These are phyloP conservation scores for Drosophila aff. DNA, from an alignment of 1,140 invertebrate genomes.

Conservation along the genomic window DNA sequence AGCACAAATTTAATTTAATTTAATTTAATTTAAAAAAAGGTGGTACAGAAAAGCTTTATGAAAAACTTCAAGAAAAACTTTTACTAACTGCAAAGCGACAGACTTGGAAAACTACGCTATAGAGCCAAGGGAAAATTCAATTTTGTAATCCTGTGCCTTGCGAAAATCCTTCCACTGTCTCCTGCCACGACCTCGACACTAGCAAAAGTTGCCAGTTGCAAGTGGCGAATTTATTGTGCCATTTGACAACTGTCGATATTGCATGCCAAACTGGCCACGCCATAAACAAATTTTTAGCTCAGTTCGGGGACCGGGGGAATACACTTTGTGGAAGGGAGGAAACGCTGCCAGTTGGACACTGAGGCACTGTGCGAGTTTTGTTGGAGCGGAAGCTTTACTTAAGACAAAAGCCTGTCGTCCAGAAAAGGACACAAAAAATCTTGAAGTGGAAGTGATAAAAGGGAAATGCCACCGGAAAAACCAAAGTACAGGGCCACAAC, in stretches of 20 bases:
- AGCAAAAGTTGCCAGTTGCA: constrained; percentile 44
- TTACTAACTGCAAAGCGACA: constrained; percentile 2
- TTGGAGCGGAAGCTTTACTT: constrained; percentile 49
- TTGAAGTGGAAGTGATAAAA: constrained; percentile 36
- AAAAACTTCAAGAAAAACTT: constrained; percentile 47
- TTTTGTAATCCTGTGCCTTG: constrained; percentile 60
- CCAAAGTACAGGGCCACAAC: constrained; percentile 55
- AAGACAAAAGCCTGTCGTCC: constrained; percentile 52
- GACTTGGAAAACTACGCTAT: constrained; percentile 1
- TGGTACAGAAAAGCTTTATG: too few relatives aligned
- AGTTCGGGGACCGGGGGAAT: not conserved
- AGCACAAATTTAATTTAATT: too few relatives aligned
- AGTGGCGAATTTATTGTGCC: constrained; percentile 71
- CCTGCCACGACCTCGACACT: constrained; percentile 24
- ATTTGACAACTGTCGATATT: constrained; percentile 71
- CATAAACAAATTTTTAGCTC: constrained; percentile 66
- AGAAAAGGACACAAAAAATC: constrained; percentile 14
- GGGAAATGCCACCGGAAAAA: constrained; percentile 64
- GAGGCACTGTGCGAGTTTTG: constrained; percentile 24
- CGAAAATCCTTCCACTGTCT: constrained; percentile 42
- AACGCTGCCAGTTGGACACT: constrained; percentile 8
- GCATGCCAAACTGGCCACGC: constrained; percentile 43
- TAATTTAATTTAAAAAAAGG: too few relatives aligned
- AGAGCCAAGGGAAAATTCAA: constrained; percentile 57
- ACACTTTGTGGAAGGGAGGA: not conserved